Percentiles rank a stretch among this genome's conserved stretches.
phyloP scores from a whole-genome alignment of 2,888 invertebrate genomes.

The Parnassius glacialis region DNA sequence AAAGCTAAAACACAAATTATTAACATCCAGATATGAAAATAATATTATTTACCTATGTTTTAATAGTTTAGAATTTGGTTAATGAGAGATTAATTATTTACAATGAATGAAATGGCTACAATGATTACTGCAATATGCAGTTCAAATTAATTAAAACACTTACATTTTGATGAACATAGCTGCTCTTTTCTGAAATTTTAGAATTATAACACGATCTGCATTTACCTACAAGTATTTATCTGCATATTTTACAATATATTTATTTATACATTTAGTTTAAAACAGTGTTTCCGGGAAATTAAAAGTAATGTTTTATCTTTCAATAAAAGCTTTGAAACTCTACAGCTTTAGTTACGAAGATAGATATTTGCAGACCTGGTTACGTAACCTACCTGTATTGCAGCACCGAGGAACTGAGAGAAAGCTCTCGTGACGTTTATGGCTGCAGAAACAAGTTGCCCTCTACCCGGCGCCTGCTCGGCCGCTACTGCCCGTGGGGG shows the following conservation, averaged over 20 bases:
- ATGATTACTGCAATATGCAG: too few relatives aligned
- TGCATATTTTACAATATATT: too few relatives aligned
- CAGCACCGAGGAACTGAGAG: conserved; percentile 88
- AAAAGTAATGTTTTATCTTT: too few relatives aligned
- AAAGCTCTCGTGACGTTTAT: conserved; percentile 89
- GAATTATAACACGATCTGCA: neutral
- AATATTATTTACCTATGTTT: neutral
- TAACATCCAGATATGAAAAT: too few relatives aligned
- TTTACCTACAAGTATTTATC: too few relatives aligned
- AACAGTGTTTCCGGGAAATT: too few relatives aligned
- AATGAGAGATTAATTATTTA: neutral
- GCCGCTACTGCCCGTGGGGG: conserved; percentile 66
- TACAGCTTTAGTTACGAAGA: neutral
- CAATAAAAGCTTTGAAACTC: neutral
- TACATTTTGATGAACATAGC: neutral
- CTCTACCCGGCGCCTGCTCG: conserved; percentile 62
- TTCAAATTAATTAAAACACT: too few relatives aligned
- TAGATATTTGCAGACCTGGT: conserved; percentile 17
- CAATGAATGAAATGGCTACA: too few relatives aligned
- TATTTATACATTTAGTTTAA: too few relatives aligned
- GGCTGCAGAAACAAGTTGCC: conserved; percentile 85
- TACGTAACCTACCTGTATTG: conserved; percentile 83
- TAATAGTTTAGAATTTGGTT: conserved; percentile 1
- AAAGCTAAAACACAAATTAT: too few relatives aligned
- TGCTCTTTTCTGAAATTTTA: neutral